Conservation (phyloP, 2,113 vertebrate species). For the Suncus etruscus region DNA sequence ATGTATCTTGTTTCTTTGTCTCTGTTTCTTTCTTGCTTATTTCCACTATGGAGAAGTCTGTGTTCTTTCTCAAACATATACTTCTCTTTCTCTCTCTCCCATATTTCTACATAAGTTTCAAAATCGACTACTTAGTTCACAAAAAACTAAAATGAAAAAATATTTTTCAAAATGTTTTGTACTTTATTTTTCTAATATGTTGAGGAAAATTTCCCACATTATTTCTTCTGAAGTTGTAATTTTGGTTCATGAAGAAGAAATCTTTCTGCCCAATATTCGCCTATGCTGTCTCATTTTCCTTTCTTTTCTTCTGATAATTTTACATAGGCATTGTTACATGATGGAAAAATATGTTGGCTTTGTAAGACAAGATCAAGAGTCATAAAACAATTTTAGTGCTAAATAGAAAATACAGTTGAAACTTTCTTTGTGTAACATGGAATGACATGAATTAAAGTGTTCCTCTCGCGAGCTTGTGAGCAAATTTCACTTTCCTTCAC, state of each 20-base stretch:
- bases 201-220: background rate
- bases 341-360: constrained; percentile 35
- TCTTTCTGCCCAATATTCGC: background rate
- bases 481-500: constrained; percentile 18
- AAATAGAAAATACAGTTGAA: constrained; percentile 17
- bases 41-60: too few relatives aligned
- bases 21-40: too few relatives aligned
- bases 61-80: too few relatives aligned
- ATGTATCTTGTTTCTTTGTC: too few relatives aligned
- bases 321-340: background rate
- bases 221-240: background rate
- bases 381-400: constrained; percentile 38
- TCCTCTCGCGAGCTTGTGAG: constrained; percentile 14
- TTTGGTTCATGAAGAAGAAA: background rate
- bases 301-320: background rate
- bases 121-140: too few relatives aligned
- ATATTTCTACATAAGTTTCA: too few relatives aligned
- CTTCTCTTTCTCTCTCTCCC: too few relatives aligned
- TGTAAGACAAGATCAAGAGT: constrained; percentile 34
- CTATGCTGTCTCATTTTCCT: constrained; percentile 6
- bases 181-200: background rate
- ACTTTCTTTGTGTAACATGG: background rate
- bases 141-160: background rate
- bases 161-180: background rate
- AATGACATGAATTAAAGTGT: constrained; percentile 9